Percentiles rank a stretch among this genome's conserved stretches.
These are phyloP conservation scores for Calephelis nemesis DNA, from an alignment of 1,140 invertebrate species.

Conservation along the genomic window DNA sequence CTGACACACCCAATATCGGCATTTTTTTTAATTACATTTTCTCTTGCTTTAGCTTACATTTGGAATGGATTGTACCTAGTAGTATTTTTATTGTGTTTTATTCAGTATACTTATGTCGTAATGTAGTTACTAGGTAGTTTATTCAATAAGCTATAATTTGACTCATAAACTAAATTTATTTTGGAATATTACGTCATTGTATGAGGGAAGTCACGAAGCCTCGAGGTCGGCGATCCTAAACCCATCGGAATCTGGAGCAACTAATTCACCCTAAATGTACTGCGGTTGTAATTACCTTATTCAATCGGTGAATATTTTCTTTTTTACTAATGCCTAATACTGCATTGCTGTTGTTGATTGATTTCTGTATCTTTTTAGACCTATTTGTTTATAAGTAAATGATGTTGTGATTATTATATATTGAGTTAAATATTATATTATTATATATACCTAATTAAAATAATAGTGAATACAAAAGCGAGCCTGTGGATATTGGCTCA, in stretches of 20 bases:
- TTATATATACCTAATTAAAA: no score
- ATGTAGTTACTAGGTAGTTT: constrained; percentile 3
- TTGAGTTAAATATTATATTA: no score
- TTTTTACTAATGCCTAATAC: neutral
- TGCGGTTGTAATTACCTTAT: neutral
- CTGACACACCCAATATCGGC: constrained; percentile 63
- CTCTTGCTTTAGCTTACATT: neutral
- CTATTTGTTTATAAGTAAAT: no score
- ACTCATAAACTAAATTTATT: constrained; percentile 62
- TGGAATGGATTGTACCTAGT: no score
- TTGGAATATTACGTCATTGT: constrained; percentile 76
- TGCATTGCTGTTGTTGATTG: constrained; percentile 12
- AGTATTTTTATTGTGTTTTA: no score
- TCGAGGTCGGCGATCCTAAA: constrained; percentile 38
- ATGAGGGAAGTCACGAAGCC: constrained; percentile 42
- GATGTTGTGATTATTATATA: no score
- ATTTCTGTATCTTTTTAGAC: no score
- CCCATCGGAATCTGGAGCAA: constrained; percentile 41
- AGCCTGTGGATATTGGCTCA: no score
- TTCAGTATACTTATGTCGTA: neutral
- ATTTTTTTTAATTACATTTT: constrained; percentile 13
- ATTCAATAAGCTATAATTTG: constrained; percentile 45
- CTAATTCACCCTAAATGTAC: neutral
- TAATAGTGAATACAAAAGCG: no score
- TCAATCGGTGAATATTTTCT: neutral